Percentiles rank a stretch among this genome's conserved stretches.
phyloP scores from a whole-genome alignment of 92 coral and sea anemone genomes.

The Heliopora coerulea region DNA sequence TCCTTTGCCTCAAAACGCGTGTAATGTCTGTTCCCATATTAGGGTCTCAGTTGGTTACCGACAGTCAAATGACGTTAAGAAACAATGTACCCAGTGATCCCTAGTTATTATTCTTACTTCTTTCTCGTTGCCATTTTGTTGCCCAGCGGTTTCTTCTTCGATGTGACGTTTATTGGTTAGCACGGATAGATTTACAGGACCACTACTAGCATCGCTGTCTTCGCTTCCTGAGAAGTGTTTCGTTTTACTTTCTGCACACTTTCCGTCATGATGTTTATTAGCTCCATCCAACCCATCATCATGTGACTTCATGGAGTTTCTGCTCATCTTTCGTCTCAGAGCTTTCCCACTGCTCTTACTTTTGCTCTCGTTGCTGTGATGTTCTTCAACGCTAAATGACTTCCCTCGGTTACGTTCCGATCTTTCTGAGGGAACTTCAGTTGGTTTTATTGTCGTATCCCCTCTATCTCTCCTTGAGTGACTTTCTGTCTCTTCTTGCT shows the following conservation, averaged over 20 bases:
- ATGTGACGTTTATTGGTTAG: neutral
- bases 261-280: neutral
- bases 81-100: no score
- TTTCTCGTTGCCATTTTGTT: neutral
- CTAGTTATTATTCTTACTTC: neutral
- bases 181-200: neutral
- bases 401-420: neutral
- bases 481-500: neutral
- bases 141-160: conserved; percentile 1
- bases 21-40: no score
- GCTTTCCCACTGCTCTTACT: neutral
- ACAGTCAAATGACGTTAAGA: no score
- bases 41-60: no score
- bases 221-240: conserved; percentile 11
- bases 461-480: neutral
- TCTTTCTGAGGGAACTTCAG: conserved; percentile 9
- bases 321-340: neutral
- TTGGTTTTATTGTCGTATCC: neutral
- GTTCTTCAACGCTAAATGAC: neutral
- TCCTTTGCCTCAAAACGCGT: no score
- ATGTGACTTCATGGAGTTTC: conserved; percentile 12
- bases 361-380: neutral
- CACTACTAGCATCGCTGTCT: neutral
- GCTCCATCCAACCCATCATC: neutral
- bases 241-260: neutral